Base-by-base conservation (phyloP, 2,797 vertebrate genomes). In the Setipinna tenuifilis region DNA sequence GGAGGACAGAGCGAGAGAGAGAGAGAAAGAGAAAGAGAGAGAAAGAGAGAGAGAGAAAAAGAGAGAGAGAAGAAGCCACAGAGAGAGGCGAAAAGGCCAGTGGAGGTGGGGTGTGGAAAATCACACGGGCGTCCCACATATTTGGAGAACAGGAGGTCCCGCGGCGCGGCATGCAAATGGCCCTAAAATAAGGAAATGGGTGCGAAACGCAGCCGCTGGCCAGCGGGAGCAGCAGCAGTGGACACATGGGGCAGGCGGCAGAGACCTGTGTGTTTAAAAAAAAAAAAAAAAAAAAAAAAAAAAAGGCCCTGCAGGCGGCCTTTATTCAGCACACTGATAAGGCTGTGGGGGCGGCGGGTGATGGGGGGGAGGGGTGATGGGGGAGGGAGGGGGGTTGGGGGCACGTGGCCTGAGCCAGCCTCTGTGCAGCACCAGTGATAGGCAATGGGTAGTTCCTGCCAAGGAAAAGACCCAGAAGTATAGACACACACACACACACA, bases 121-220 rank as follows among this genome's bases (percentile, higher is more conserved):
- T 75, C 28, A 41, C 68, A 75, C 35, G 28, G 23, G 28, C 35
- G 19, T 50, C 50, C 17, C 62, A 84, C 50, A 75, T 75, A 75
- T 75, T 88, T 85, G 81, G 82, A 85, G 85, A 68, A 88, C 54
- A 83, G 12, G 0, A 10, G 84, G 83, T 82, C 41, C 23, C 54
- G n/a, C 4, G 46, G 10, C 4, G 75, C 41, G 50, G 80, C 48
- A 84, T 82, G 68, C 84, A 92, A 89, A 88, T 35, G 31, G 23
- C 44, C 82, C 88, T 41, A 85, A 88, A 87, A 82, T 84, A 86
- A 82, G 83, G 81, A 85, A 84, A 89, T 14, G n/a, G 3, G 12
- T 16, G 50, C 35, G 62, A 50, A 80, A 84, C 84, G 44, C 82
- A 25, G 83, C 44, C n/a, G n/a, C n/a, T n/a, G n/a, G n/a, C n/a